These are phyloP conservation scores for Cheumatopsyche charites DNA, from an alignment of 1,140 invertebrate species.

Conservation along the genomic window DNA sequence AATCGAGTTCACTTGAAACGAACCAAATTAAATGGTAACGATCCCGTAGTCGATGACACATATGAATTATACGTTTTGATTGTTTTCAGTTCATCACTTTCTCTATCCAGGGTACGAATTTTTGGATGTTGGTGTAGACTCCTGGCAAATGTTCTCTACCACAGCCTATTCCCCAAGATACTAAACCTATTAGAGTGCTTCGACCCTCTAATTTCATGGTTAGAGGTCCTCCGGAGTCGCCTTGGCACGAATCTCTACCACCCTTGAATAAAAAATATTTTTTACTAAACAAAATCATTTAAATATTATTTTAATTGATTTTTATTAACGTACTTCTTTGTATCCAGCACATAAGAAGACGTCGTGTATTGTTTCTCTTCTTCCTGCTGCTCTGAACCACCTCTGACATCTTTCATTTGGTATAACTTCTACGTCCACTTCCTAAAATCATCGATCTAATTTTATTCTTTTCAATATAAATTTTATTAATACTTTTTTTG, in stretches of 20 bases:
- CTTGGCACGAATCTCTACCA: slow-evolving; percentile 75
- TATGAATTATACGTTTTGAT: neutral
- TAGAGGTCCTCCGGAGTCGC: slow-evolving; percentile 83
- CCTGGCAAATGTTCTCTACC: slow-evolving; percentile 87
- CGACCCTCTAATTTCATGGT: slow-evolving; percentile 82
- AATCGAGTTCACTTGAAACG: too few relatives aligned
- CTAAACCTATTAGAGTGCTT: slow-evolving; percentile 83
- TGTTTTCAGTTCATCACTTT: slow-evolving; percentile 70
- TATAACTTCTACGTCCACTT: slow-evolving; percentile 87
- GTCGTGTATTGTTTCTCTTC: slow-evolving; percentile 89
- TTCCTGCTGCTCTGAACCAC: slow-evolving; percentile 88
- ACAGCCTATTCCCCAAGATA: slow-evolving; percentile 91
- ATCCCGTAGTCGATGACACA: slow-evolving; percentile 1
- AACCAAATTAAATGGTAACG: too few relatives aligned
- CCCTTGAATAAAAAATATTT: slow-evolving; percentile 56
- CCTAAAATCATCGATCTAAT: slow-evolving; percentile 53
- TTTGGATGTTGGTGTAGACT: slow-evolving; percentile 90
- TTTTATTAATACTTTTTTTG: neutral
- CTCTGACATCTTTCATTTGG: slow-evolving; percentile 88
- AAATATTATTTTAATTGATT: neutral
- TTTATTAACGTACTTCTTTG: slow-evolving; percentile 69
- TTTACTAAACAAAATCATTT: neutral
- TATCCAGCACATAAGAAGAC: slow-evolving; percentile 93
- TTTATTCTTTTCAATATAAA: neutral
- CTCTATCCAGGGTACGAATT: slow-evolving; percentile 91